phyloP scores from a whole-genome alignment of 2,113 vertebrate genomes.

The Rhinolophus sinicus region DNA sequence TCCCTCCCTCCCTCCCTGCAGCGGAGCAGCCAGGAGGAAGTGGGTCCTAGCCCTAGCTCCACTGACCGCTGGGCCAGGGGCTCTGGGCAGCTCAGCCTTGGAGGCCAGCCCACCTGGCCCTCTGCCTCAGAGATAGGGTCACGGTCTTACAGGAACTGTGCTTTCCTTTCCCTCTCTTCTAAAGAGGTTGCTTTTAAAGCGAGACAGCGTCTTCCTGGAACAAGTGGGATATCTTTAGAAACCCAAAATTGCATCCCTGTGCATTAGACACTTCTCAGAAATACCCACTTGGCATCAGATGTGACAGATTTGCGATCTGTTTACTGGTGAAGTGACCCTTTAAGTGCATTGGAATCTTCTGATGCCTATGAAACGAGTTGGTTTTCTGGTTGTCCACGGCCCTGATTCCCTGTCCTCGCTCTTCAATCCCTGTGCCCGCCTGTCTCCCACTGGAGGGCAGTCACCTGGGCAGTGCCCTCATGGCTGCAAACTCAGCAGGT shows the following conservation, averaged over 20 bases:
- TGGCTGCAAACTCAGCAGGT: background rate
- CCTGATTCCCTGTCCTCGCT: background rate
- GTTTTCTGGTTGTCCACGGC: background rate
- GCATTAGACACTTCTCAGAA: background rate
- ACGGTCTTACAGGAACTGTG: background rate
- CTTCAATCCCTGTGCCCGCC: background rate
- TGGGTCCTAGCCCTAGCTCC: too few relatives aligned
- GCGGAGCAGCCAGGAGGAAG: background rate
- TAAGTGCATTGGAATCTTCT: rapidly evolving
- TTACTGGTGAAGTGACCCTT: background rate
- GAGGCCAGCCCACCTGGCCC: background rate
- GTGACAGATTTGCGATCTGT: rapidly evolving
- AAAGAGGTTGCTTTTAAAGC: background rate
- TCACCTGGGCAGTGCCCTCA: background rate
- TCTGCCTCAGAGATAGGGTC: background rate
- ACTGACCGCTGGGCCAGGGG: background rate
- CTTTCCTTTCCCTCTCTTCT: background rate
- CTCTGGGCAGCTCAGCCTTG: rapidly evolving
- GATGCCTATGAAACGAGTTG: background rate
- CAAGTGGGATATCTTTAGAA: background rate
- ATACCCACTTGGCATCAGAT: background rate
- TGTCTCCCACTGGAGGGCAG: background rate
- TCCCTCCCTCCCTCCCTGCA: background rate
- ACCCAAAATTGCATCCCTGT: background rate
- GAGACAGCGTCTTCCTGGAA: background rate